Evolutionary conservation across 2,797 vertebrate genomes (phyloP).

Genomic region (Benthosema pterotum): DNA sequence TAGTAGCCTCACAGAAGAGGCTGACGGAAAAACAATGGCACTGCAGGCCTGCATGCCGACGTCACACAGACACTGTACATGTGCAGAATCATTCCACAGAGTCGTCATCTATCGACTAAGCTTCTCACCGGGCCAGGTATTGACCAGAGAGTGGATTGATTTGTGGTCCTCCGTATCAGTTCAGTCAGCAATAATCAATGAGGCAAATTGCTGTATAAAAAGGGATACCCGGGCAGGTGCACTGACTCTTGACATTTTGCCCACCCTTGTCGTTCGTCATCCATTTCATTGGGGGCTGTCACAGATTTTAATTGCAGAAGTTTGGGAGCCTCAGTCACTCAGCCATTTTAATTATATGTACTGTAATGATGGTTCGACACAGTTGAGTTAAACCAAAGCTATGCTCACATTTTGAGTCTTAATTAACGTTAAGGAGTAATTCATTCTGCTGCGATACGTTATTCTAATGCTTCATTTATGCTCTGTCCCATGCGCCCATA

Average conservation of each 20-base stretch:
- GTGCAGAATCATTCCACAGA: constrained; percentile 35
- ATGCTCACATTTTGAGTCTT: too few relatives aligned
- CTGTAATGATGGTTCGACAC: too few relatives aligned
- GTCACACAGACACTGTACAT: constrained; percentile 7
- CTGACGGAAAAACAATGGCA: constrained; percentile 5
- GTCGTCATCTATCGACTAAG: constrained; percentile 39
- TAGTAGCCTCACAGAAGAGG: not conserved
- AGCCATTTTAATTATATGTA: constrained; percentile 44
- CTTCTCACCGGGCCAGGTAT: constrained; percentile 23
- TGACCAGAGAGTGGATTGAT: constrained; percentile 39
- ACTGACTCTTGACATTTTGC: constrained; percentile 39
- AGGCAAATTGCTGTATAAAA: constrained; percentile 49
- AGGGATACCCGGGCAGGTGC: constrained; percentile 28
- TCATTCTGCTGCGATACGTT: too few relatives aligned
- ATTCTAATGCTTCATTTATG: too few relatives aligned
- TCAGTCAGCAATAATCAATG: constrained; percentile 45
- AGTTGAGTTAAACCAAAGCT: too few relatives aligned
- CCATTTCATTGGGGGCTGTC: constrained; percentile 11
- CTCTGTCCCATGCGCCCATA: too few relatives aligned
- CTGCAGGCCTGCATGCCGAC: constrained; percentile 10
- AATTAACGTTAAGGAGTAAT: too few relatives aligned
- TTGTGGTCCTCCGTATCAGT: constrained; percentile 27
- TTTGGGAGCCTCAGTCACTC: constrained; percentile 45
- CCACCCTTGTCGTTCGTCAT: constrained; percentile 36
- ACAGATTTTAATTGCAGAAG: constrained; percentile 21